Base-by-base conservation (phyloP, 2,888 invertebrate species). In the Hemithea aestivaria region DNA sequence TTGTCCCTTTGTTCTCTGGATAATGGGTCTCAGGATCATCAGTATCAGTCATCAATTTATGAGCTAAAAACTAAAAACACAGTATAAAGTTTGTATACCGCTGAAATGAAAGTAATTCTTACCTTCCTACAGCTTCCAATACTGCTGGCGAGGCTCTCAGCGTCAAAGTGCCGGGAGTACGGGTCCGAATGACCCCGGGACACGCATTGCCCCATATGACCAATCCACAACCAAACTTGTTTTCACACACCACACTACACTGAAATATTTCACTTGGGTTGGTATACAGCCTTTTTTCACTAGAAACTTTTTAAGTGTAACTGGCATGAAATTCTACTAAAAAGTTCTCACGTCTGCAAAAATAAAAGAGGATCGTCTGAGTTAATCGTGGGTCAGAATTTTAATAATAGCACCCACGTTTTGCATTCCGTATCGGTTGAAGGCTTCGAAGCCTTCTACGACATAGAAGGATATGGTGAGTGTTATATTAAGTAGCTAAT, bases 171-270 rank as follows among this genome's bases (percentile, higher is more conserved):
- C 40, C 85, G 73, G 31, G 79, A 71, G 58, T 83, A 83, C 40
- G 85, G 72, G 75, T 84, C 87, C 76, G 82, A 83, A 69, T 81
- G 72, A 62, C 79, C 79, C 81, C 91, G 91, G 85, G 92, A 92
- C 85, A 91, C 90, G 88, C 92, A 92, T 92, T 92, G 92, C 90
- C 92, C 92, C 92, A 92, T 92, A 90, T 65, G 88, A 78, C 65
- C 66, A 69, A 57, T 57, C 48, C 58, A 54, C 51, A 47, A 35
- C 56, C 57, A 35, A 56, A 49, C 52, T 48, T 35, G 51, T 38
- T 52, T 27, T 39, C 44, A 48, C 50, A 43, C 34, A 35, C 34
- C 6, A 27, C 45, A 44, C 45, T 48, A 20, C 36, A 37, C 23
- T 41, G 9, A 8, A 39, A 7, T 32, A 8, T 27, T 33, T 28